phyloP scores from a whole-genome alignment of 2,888 invertebrate genomes.

The Nomada goodeniana region DNA sequence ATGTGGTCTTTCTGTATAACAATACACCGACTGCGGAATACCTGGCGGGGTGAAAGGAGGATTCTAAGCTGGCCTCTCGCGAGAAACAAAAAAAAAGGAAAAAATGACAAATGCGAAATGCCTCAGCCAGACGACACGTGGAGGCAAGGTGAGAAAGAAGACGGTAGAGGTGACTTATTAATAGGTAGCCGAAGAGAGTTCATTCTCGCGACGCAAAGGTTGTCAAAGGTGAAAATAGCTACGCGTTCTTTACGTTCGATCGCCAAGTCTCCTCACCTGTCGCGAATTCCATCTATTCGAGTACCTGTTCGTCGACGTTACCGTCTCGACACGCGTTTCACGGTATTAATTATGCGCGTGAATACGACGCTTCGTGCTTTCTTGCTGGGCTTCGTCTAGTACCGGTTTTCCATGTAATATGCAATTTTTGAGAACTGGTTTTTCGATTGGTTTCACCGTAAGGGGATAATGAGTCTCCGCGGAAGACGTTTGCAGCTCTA shows the following conservation, averaged over 20 bases:
- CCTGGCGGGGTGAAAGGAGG: slow-evolving; percentile 26
- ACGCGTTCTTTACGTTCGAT: not conserved
- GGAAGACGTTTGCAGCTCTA: not conserved
- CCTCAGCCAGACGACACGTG: slow-evolving; percentile 22
- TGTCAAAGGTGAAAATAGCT: not conserved
- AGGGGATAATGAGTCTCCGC: not conserved
- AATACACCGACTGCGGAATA: slow-evolving; percentile 25
- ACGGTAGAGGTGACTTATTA: slow-evolving; percentile 26
- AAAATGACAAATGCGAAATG: slow-evolving; percentile 42
- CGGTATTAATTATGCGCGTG: slow-evolving; percentile 27
- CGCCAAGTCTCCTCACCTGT: slow-evolving; percentile 4
- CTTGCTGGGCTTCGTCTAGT: not conserved
- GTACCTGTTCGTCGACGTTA: slow-evolving; percentile 1
- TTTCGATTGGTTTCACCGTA: not conserved
- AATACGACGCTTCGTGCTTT: not conserved
- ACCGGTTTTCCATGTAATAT: slow-evolving; percentile 1
- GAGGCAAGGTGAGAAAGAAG: slow-evolving; percentile 17
- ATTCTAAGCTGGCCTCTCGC: slow-evolving; percentile 34
- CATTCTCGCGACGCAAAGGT: slow-evolving; percentile 29
- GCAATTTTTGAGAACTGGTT: slow-evolving; percentile 25
- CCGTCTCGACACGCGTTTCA: not conserved
- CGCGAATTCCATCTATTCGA: slow-evolving; percentile 21
- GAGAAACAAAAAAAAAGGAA: slow-evolving; percentile 37
- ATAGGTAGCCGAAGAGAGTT: slow-evolving; percentile 26
- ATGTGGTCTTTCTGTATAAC: slow-evolving; percentile 34